phyloP scores from a whole-genome alignment of 1,140 invertebrate genomes.

The Bombus impatiens region DNA sequence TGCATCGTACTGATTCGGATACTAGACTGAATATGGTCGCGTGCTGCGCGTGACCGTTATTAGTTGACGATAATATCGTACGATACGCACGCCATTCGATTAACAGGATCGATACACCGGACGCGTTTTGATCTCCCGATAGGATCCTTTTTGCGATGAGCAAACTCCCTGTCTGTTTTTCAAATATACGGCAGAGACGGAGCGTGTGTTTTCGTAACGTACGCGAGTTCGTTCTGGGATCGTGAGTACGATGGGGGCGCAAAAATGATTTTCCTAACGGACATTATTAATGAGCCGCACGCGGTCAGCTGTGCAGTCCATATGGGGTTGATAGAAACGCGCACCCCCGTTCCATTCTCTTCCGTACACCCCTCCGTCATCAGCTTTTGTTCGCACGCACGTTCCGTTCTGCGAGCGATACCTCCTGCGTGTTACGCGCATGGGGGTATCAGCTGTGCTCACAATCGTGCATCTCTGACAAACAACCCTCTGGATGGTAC shows the following conservation, averaged over 20 bases:
- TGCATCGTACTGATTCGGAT: neutral
- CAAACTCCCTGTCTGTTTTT: neutral
- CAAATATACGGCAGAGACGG: neutral
- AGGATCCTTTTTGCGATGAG: neutral
- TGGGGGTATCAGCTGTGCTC: slow-evolving; percentile 80
- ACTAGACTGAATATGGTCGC: neutral
- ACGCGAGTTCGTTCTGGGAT: slow-evolving; percentile 12
- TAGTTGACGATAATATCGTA: slow-evolving; percentile 31
- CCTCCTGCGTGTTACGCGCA: slow-evolving; percentile 62
- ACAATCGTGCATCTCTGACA: slow-evolving; percentile 58
- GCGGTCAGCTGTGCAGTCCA: slow-evolving; percentile 79
- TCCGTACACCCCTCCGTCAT: slow-evolving; percentile 18
- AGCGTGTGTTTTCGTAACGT: neutral
- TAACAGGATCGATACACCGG: slow-evolving; percentile 29
- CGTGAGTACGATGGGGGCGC: slow-evolving; percentile 53
- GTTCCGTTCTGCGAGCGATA: slow-evolving; percentile 31
- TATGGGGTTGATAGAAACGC: slow-evolving; percentile 68
- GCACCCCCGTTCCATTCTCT: slow-evolving; percentile 52
- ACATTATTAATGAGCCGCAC: slow-evolving; percentile 80
- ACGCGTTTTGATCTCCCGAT: slow-evolving; percentile 22
- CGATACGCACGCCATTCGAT: slow-evolving; percentile 19
- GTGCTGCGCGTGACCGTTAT: slow-evolving; percentile 37
- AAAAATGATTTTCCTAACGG: slow-evolving; percentile 75
- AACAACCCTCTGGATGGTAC: slow-evolving; percentile 34
- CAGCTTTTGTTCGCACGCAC: slow-evolving; percentile 25